Evolutionary conservation across 2,888 invertebrate species (phyloP).

Genomic region (Schizaphis graminum): DNA sequence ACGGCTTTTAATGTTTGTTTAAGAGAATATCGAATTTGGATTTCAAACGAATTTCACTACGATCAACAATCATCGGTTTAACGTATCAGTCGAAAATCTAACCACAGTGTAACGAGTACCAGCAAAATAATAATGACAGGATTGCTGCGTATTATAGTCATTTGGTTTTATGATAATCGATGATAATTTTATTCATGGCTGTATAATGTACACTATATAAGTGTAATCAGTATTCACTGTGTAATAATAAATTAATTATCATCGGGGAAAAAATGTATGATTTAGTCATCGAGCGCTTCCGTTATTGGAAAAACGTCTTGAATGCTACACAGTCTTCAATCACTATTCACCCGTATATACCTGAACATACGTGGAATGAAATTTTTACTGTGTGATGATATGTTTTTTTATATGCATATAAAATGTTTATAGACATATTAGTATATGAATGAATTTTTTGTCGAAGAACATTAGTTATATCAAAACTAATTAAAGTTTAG

Average conservation of each 20-base stretch:
- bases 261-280: background rate
- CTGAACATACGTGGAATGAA: background rate
- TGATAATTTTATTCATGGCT: slow-evolving; percentile 50
- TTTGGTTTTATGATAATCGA: slow-evolving; percentile 37
- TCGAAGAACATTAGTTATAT: background rate
- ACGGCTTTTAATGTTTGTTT: background rate
- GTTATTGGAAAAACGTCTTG: background rate
- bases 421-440: too few species aligned
- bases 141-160: background rate
- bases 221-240: slow-evolving; percentile 32
- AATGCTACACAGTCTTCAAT: background rate
- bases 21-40: background rate
- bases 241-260: slow-evolving; percentile 26
- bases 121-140: background rate
- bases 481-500: background rate
- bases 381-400: too few species aligned
- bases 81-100: background rate
- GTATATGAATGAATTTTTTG: too few species aligned
- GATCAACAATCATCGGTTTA: background rate
- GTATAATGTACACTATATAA: background rate
- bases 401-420: too few species aligned
- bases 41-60: background rate
- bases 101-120: background rate
- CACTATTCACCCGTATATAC: background rate
- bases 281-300: background rate